Evolutionary conservation across 2,888 invertebrate species (phyloP).

Genomic region (Conomelus anceps): DNA sequence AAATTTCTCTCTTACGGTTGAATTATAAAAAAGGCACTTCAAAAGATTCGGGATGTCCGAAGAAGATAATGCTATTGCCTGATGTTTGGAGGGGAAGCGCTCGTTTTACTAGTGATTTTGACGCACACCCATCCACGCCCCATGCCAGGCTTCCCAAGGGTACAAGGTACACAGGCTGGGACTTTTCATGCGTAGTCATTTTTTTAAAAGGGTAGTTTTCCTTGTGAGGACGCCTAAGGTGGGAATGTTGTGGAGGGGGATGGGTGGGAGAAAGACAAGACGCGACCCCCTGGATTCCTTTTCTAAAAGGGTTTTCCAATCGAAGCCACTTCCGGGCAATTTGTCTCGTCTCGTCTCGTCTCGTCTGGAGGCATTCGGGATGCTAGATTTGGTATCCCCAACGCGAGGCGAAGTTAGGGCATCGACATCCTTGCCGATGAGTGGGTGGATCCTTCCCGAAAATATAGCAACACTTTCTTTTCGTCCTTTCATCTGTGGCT

Average conservation of each 20-base stretch:
- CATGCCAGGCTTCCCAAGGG: neutral
- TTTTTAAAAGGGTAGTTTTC: neutral
- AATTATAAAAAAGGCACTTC: neutral
- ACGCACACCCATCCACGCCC: neutral
- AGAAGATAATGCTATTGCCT: neutral
- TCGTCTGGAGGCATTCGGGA: neutral
- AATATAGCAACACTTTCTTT: neutral
- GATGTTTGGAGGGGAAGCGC: neutral
- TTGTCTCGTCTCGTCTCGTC: neutral
- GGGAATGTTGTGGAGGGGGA: neutral
- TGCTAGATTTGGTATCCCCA: neutral
- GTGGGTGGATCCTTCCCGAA: neutral
- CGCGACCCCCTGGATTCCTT: neutral
- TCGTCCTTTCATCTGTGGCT: no score
- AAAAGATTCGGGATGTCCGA: neutral
- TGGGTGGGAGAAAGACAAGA: neutral
- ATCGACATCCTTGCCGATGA: no score
- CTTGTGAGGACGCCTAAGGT: neutral
- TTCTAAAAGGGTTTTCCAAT: conserved; percentile 10
- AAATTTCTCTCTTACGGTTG: neutral
- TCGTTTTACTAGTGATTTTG: neutral
- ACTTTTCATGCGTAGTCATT: neutral
- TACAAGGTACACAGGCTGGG: neutral
- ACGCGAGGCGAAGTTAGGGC: neutral
- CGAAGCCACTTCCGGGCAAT: conserved; percentile 3